Base-by-base conservation (phyloP, 2,888 invertebrate genomes). In the Drosophila vallismaia region DNA sequence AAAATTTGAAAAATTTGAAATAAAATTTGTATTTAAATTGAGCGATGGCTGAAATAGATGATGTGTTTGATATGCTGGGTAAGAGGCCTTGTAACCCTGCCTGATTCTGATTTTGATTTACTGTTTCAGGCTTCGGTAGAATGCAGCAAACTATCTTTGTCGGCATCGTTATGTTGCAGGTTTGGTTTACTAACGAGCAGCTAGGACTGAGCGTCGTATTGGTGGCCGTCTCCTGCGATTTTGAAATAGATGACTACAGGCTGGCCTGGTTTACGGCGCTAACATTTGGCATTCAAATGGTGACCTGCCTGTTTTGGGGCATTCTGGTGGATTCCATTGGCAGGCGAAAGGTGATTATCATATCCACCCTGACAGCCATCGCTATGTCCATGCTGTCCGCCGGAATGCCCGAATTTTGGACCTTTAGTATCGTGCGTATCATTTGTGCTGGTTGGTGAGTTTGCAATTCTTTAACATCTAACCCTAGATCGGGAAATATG, bases 31-130 rank as follows among this genome's bases (percentile, higher is more conserved):
- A 19, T 19, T 1, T 12, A 45, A 26, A 3, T 63, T 55, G 55
- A 14, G 24, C 2, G 52, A 73, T 4, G 63, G 26, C 46, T 2
- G 68, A 55, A 36, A 68, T 83, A 12, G 77, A 83, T 29, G 70
- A 79, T 0, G 75, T 59, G 1, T 53, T 77, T 1, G 7, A 45
- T 7, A 4, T 6, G 4, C 36, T 80, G 12, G 79, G 79, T 79
- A 66, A 82, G 71, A 14, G 6, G 48, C 31, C 14, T 0, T 28
- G 6, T 1, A 4, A 3, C 6, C 4, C 0, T 0, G 4, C 2
- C 1, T 4, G 19, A 2, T n/a, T 7, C 9, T 19, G 9, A 57
- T 8, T 44, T 14, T 7, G 7, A 31, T 2, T 14, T 8, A 4
- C 14, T 8, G 5, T 3, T 3, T 1, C 19, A 69, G 69, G 68